Evolutionary conservation across 2,797 vertebrate genomes (phyloP), one percentile per base, ranked within the genome.

Genomic region (Tadarida brasiliensis): DNA sequence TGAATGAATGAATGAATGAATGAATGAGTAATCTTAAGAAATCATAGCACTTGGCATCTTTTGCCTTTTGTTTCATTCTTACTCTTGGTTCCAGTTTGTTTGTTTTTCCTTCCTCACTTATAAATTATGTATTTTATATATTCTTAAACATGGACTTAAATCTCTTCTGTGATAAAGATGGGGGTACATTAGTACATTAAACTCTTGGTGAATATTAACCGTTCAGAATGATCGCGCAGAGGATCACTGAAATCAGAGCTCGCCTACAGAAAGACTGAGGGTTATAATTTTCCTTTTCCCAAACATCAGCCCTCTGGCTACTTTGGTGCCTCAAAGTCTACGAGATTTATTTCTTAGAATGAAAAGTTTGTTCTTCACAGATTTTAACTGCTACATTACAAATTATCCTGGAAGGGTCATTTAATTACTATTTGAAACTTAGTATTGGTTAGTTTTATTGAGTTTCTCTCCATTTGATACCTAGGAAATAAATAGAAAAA

Each of bases 361-460:
- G 61, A 73, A 65, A 86, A 70, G 11, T 70, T 93, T 63, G 15
- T 20, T 91, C 19, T 90, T 91, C 16, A 78, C 3, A 68, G 20
- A 65, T 82, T 82, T 44, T 90, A 83, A 65, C 20, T 57, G 26
- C n/a, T 51, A 51, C 70, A n/a, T 35, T 91, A 1, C 6, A 83
- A 93, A 54, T 83, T 76, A 88, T 49, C n/a, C 14, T 80, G 5
- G 8, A 49, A 67, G 49, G 1, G 33, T 87, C 87, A 89, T 80
- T 91, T 78, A 77, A 81, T 76, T 91, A 19, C 33, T 85, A 49
- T 57, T 67, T 87, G 12, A 82, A 82, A 4, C 24, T 85, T 70
- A 89, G 28, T 67, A 61, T 63, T 74, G 54, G 39, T 78, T 89
- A 49, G 5, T 88, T 80, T 90, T 82, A 83, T 33, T 95, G 49